Evolutionary conservation across 2,797 vertebrate genomes (phyloP), one percentile per base, ranked within the genome.

Genomic region (Lagodon rhomboides): DNA sequence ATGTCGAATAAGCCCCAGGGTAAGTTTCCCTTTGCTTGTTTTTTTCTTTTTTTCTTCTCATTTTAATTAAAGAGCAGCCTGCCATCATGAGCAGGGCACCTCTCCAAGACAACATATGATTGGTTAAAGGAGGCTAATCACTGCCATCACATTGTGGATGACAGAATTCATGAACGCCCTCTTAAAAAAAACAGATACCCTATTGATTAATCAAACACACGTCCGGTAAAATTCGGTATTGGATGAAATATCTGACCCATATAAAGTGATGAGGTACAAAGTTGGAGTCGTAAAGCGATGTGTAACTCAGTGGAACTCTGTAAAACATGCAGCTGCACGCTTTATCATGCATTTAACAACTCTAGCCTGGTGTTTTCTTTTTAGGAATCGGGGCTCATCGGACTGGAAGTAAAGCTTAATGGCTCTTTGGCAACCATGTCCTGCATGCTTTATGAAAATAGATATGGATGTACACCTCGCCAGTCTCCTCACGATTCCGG

Each of bases 291-390:
- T 89, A 83, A 87, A 84, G 47, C 25, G 46, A 46, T 66, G 70
- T 80, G 90, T 85, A 87, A 84, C 77, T 78, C 73, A 54, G 77
- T 70, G 55, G 75, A 85, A 82, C 83, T 71, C 47, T 41, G 81
- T 83, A 72, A 85, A 88, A 89, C 30, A 13, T 56, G 62, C 69
- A 64, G 62, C 72, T 82, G 80, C 69, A 75, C 22, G 78, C 68
- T 90, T 92, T 89, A 85, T 92, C 59, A 61, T 63, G 85, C 83
- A 67, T 91, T 82, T 83, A 89, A 91, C 83, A 78, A 54, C 79
- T 77, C 68, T 50, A 61, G 64, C 61, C 71, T 46, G 73, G 68
- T 90, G 85, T 91, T 83, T 82, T 90, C 82, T 67, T 87, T 85
- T 79, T 51, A 64, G 73, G 56, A 80, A 86, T 3, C 46, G 43